Percentiles rank a stretch among this genome's conserved stretches.
Conservation (phyloP, 2,113 vertebrate genomes). For the Aldabrachelys gigantea region DNA sequence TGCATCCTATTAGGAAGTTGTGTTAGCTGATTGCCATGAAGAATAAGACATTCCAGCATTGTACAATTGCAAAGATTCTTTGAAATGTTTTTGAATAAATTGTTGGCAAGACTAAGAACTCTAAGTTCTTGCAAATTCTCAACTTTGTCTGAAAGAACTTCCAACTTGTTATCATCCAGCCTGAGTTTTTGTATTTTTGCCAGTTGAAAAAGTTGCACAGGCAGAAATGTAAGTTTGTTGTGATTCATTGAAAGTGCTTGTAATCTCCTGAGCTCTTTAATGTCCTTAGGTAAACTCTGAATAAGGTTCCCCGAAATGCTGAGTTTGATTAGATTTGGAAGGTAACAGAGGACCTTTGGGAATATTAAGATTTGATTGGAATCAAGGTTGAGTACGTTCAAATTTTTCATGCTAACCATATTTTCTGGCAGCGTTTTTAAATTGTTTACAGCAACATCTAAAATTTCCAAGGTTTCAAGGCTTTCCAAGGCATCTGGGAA, state of each 20-base stretch:
- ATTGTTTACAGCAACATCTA: slow-evolving; percentile 66
- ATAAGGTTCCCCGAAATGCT: slow-evolving; percentile 69
- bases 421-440: slow-evolving; percentile 50
- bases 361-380: slow-evolving; percentile 67
- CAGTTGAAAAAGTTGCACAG: slow-evolving; percentile 70
- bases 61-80: slow-evolving; percentile 63
- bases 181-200: slow-evolving; percentile 65
- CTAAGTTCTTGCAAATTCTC: slow-evolving; percentile 66
- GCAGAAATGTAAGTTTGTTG: slow-evolving; percentile 75
- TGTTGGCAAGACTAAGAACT: slow-evolving; percentile 73
- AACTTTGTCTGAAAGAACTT: slow-evolving; percentile 70
- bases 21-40: slow-evolving; percentile 67
- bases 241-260: slow-evolving; percentile 64
- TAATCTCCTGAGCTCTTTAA: slow-evolving; percentile 58
- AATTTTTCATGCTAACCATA: slow-evolving; percentile 48
- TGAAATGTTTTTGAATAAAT: slow-evolving; percentile 66
- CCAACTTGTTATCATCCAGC: slow-evolving; percentile 68
- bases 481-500: slow-evolving; percentile 63
- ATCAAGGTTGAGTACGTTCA: slow-evolving; percentile 61
- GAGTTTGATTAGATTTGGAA: slow-evolving; percentile 68
- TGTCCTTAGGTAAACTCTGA: slow-evolving; percentile 73
- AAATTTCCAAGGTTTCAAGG: slow-evolving; percentile 68
- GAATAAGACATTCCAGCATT: slow-evolving; percentile 57
- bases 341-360: slow-evolving; percentile 67
- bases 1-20: slow-evolving; percentile 60